phyloP scores from a whole-genome alignment of 2,888 invertebrate genomes.

The Caenorhabditis wallacei region DNA sequence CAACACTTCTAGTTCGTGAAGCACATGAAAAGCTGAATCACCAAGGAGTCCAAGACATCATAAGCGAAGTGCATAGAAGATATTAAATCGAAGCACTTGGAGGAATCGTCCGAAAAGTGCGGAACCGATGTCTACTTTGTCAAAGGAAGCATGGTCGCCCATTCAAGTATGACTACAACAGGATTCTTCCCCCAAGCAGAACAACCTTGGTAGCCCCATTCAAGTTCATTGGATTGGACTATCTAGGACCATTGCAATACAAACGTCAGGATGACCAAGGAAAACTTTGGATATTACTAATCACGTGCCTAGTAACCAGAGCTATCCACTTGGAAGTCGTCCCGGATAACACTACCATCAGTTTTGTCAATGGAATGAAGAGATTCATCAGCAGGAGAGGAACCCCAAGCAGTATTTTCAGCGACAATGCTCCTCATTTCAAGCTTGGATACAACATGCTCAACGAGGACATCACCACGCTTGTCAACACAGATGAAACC shows the following conservation, averaged over 20 bases:
- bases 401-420: slow-evolving; percentile 74
- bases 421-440: slow-evolving; percentile 84
- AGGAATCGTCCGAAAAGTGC: not conserved
- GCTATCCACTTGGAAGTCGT: slow-evolving; percentile 73
- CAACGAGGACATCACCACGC: not conserved
- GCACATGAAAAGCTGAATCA: slow-evolving; percentile 16
- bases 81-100: slow-evolving; percentile 25
- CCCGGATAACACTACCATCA: not conserved
- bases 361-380: slow-evolving; percentile 68
- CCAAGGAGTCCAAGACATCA: not conserved
- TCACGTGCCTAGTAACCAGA: slow-evolving; percentile 83
- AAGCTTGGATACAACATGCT: slow-evolving; percentile 28
- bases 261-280: slow-evolving; percentile 67
- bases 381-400: slow-evolving; percentile 83
- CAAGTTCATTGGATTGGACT: slow-evolving; percentile 81
- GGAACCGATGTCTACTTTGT: slow-evolving; percentile 10
- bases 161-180: not conserved
- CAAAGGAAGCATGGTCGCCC: slow-evolving; percentile 19
- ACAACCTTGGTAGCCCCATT: slow-evolving; percentile 77
- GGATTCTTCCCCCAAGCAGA: not conserved
- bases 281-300: slow-evolving; percentile 74
- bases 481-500: not conserved
- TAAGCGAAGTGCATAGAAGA: slow-evolving; percentile 7
- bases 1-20: slow-evolving; percentile 2
- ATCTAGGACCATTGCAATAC: slow-evolving; percentile 84